Base-by-base conservation (phyloP, 2,888 invertebrate species). In the Drosophila colorata region DNA sequence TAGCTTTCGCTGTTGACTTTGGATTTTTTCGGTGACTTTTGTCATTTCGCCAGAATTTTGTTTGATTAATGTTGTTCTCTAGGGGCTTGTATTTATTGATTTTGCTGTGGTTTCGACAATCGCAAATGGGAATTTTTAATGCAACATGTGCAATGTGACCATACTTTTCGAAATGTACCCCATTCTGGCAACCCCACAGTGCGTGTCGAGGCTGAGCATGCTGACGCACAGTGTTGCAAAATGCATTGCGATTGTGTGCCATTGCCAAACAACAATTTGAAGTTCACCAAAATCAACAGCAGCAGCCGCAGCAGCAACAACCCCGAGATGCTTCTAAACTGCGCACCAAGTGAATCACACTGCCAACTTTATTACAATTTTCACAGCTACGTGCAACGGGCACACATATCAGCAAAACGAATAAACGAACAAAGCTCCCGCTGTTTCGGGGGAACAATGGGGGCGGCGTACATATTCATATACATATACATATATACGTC, bases 261-360 rank as follows among this genome's bases (percentile, higher is more conserved):
- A 80, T 64, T 82, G 80, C 74, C 74, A 76, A 81, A 69, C 86
- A 71, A 72, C 71, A 57, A 67, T 61, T 70, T 76, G 61, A 76
- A 77, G 78, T 83, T 84, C 69, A 82, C 37, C 47, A 20, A 44
- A 73, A 74, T 28, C 28, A 28, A 28, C 28, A 28, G 2, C 28
- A 59, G 38, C 55, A 66, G 8, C 55, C 63, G 8, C 40, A 35
- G 14, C 43, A 58, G 40, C 13, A 48, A 33, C 43, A 49, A 48
- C 33, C 25, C 52, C 35, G 11, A 49, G 48, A 63, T 49, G 52
- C 16, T 59, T 37, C 69, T 69, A 48, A 72, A 69, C 53, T 68
- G 46, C 55, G 57, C 74, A 16, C 46, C 56, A 61, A 33, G 33
- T 82, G 87, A 82, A 74, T 82, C 87, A 82, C 71, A 23, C 55